Percentiles rank a stretch among this genome's conserved stretches.
Evolutionary conservation across 2,113 vertebrate species (phyloP).

Genomic region (Zapus hudsonius): DNA sequence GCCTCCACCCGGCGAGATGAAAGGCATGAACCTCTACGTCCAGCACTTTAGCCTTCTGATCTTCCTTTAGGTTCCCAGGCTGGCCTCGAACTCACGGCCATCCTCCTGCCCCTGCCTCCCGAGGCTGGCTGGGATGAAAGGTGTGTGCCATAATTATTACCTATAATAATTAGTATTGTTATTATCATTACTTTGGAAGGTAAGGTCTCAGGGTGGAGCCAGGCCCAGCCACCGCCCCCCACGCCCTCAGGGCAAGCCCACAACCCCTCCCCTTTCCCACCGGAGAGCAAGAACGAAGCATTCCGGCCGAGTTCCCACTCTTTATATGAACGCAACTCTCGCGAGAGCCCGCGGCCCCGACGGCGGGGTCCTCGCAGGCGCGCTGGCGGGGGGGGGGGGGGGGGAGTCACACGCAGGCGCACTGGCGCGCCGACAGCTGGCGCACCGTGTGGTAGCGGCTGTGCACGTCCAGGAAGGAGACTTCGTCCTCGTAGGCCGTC

Average conservation of each 20-base stretch:
- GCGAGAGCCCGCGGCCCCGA: neutral
- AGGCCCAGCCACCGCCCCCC: too few species aligned
- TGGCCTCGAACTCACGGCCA: neutral
- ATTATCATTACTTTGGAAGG: too few species aligned
- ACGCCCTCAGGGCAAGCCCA: rapidly evolving
- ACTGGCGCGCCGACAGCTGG: constrained; percentile 94
- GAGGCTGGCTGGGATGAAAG: too few species aligned
- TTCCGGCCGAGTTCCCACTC: constrained; percentile 3
- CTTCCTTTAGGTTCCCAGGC: neutral
- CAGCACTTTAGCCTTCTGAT: too few species aligned
- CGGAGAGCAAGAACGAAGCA: neutral
- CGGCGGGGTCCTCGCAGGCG: neutral
- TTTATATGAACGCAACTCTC: constrained; percentile 62
- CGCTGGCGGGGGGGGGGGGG: neutral
- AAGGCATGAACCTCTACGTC: too few species aligned
- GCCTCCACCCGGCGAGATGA: too few species aligned
- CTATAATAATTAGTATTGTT: too few species aligned
- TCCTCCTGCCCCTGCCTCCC: too few species aligned
- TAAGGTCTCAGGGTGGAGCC: too few species aligned
- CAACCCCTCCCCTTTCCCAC: too few species aligned
- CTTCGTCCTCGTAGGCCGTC: constrained; percentile 91
- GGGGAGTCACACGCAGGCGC: constrained; percentile 93
- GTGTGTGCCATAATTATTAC: too few species aligned
- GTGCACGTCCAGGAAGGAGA: constrained; percentile 93
- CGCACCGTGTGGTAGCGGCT: constrained; percentile 92